phyloP scores from a whole-genome alignment of 2,113 vertebrate species.

The Hippocampus barbouri region DNA sequence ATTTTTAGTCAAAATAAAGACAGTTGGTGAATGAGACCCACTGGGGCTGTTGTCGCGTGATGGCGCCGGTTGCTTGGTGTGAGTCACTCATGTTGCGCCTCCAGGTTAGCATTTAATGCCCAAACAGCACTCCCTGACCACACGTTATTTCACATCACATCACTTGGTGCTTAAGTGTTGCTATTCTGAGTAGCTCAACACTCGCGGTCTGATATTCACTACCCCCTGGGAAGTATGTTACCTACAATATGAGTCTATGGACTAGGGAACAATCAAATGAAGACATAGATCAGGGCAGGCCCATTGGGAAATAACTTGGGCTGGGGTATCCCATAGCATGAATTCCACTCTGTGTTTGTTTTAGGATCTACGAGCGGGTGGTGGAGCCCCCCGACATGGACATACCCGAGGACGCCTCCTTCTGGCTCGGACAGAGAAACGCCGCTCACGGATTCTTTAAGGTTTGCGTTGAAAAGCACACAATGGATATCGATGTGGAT shows the following conservation, averaged over 20 bases:
- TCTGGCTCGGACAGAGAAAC: conserved; percentile 97
- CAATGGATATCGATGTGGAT: conserved; percentile 10
- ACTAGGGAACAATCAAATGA: conserved; percentile 19
- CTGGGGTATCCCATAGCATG: neutral
- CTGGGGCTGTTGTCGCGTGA: neutral
- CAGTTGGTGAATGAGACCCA: neutral
- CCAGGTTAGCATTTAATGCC: neutral
- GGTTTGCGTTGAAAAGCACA: conserved; percentile 55
- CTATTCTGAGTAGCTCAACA: neutral
- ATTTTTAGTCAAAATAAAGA: neutral
- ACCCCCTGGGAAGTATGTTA: neutral
- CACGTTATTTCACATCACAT: neutral
- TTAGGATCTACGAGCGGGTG: conserved; percentile 95
- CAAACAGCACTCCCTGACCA: neutral
- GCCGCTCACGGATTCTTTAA: conserved; percentile 93
- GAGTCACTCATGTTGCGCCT: neutral
- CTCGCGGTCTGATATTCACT: neutral
- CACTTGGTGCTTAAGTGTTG: neutral
- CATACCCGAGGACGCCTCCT: conserved; percentile 82
- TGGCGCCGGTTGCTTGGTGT: neutral
- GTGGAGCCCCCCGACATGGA: conserved; percentile 88
- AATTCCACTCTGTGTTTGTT: conserved; percentile 19
- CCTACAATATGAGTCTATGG: neutral
- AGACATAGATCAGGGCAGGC: conserved; percentile 36
- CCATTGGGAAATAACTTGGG: conserved; percentile 1